Evolutionary conservation across 2,888 invertebrate genomes (phyloP), one percentile per base, ranked within the genome.

Genomic region (Epirrhoe tristata): DNA sequence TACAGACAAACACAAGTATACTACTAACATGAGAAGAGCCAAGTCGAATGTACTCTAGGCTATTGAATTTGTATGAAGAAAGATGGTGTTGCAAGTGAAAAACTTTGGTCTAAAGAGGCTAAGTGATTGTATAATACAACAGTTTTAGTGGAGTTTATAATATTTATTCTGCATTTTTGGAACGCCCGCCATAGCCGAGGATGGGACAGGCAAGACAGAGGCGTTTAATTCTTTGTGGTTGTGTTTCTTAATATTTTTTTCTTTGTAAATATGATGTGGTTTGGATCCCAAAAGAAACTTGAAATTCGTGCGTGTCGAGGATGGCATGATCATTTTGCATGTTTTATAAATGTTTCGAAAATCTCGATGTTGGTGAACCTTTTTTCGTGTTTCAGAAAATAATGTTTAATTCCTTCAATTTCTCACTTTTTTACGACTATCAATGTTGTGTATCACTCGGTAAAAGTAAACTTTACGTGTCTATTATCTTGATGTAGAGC

Each of bases 201-300:
- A 63, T n/a, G 17, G 51, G 55, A 46, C 59, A 67, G 67, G 67
- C 67, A 67, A 67, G 67, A 34, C 34, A 31, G 34, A 14, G 56
- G 51, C 36, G 17, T 58, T 39, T 17, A 39, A 12, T 1, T 54
- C 34, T 60, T 46, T 63, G 59, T 68, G 54, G n/a, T 56, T 24
- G 34, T 67, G 58, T 67, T 63, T 36, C 31, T 17, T 12, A 50
- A 54, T 54, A n/a, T 43, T 24, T 56, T n/a, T 57, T 12, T 57
- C 32, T n/a, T 52, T 36, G 24, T 34, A 36, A 14, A 48, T n/a
- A 58, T 17, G 57, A 17, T 6, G 34, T 50, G 46, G 54, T 58
- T 63, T 58, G 24, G 31, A 43, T 8, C 31, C 52, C 7, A 52
- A 32, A 3, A 17, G 6, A 48, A 14, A 16, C 5, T 48, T 12